A percentile compares a stretch with the other conserved stretches of the same genome.
Conservation (phyloP, 1,140 invertebrate species). For the Heliconius himera region DNA sequence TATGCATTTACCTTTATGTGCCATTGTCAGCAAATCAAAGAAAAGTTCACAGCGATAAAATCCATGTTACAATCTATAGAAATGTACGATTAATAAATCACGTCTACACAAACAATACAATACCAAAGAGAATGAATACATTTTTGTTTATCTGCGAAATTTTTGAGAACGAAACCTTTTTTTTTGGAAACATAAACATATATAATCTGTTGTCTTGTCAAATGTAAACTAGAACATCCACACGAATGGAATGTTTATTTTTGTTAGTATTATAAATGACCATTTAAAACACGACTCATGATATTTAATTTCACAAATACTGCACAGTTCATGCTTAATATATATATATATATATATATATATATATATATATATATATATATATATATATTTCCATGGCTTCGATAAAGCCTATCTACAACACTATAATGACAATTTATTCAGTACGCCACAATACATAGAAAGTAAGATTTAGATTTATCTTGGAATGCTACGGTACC, state of each 20-base stretch:
- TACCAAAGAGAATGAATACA: constrained; percentile 33
- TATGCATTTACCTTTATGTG: constrained; percentile 58
- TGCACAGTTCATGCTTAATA: constrained; percentile 55
- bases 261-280: constrained; percentile 40
- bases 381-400: constrained; percentile 46
- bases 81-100: constrained; percentile 55
- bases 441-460: constrained; percentile 37
- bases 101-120: constrained; percentile 48
- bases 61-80: constrained; percentile 53
- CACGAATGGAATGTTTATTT: constrained; percentile 60
- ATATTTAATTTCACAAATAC: constrained; percentile 56
- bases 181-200: not conserved
- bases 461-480: constrained; percentile 43
- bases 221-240: constrained; percentile 57
- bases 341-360: no score
- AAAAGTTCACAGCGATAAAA: constrained; percentile 38
- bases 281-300: constrained; percentile 40
- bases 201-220: constrained; percentile 9
- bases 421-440: constrained; percentile 46
- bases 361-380: no score
- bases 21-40: constrained; percentile 47
- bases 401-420: constrained; percentile 65
- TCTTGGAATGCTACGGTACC: constrained; percentile 66
- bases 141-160: constrained; percentile 39
- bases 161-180: constrained; percentile 23